These are phyloP conservation scores for Cotesia vestalis DNA, from an alignment of 1,140 invertebrate species.

Conservation along the genomic window DNA sequence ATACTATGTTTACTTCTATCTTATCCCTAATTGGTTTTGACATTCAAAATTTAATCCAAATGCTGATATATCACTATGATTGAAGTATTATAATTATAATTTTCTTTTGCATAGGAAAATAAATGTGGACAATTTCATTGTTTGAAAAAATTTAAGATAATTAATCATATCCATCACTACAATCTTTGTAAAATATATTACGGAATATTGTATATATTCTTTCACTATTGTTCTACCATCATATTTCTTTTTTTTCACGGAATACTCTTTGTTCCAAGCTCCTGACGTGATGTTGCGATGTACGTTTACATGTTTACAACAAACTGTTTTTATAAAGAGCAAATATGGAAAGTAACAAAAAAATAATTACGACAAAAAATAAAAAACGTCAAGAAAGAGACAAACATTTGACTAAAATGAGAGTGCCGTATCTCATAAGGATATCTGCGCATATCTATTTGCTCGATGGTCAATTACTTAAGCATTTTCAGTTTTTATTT, in stretches of 20 bases:
- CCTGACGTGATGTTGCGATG: slow-evolving; percentile 3
- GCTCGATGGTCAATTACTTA: no score
- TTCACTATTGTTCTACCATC: neutral
- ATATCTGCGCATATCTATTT: no score
- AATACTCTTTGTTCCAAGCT: slow-evolving; percentile 23
- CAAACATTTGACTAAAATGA: neutral
- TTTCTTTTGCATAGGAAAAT: no score
- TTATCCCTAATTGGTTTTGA: neutral
- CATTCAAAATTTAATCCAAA: neutral
- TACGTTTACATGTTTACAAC: slow-evolving; percentile 47
- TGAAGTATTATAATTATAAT: no score
- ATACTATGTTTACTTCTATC: neutral
- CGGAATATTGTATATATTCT: neutral
- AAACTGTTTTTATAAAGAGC: slow-evolving; percentile 47
- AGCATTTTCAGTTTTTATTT: no score
- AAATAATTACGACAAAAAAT: neutral
- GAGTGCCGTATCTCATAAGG: no score
- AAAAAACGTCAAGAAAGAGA: neutral
- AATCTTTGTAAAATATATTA: no score
- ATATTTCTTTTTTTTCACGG: slow-evolving; percentile 43
- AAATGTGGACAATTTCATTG: no score
- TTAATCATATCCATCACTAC: no score
- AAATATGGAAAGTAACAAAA: slow-evolving; percentile 44
- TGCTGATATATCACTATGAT: no score
- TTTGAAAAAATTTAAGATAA: no score